A percentile compares a stretch with the other conserved stretches of the same genome.
phyloP scores from a whole-genome alignment of 2,888 invertebrate species.

The Sylvicola cinctus region DNA sequence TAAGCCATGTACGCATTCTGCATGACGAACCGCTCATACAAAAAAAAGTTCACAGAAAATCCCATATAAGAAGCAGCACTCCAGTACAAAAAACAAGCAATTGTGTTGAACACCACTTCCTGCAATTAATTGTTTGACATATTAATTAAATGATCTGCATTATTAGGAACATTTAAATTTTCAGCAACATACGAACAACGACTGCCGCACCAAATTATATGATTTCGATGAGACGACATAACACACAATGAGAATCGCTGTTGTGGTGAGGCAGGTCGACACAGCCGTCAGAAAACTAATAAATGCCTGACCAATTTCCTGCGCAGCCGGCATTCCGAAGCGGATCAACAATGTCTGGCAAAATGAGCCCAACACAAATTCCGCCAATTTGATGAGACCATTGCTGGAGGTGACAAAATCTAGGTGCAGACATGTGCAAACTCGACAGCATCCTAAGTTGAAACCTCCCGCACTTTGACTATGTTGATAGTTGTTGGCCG shows the following conservation, averaged over 20 bases:
- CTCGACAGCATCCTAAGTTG: slow-evolving; percentile 51
- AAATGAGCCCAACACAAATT: slow-evolving; percentile 57
- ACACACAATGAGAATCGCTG: slow-evolving; percentile 48
- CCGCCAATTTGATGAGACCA: slow-evolving; percentile 52
- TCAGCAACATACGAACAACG: slow-evolving; percentile 52
- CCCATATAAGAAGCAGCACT: slow-evolving; percentile 64
- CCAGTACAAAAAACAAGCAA: slow-evolving; percentile 57
- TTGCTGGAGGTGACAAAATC: slow-evolving; percentile 50
- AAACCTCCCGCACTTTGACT: slow-evolving; percentile 27
- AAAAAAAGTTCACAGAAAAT: slow-evolving; percentile 52
- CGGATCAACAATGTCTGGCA: slow-evolving; percentile 63
- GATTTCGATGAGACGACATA: slow-evolving; percentile 63
- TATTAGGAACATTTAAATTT: background rate
- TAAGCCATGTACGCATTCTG: slow-evolving; percentile 60
- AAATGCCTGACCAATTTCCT: slow-evolving; percentile 56
- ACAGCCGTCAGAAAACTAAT: slow-evolving; percentile 63
- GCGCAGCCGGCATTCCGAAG: slow-evolving; percentile 53
- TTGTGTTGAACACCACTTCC: slow-evolving; percentile 61
- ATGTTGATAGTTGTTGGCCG: background rate
- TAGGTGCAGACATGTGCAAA: slow-evolving; percentile 61
- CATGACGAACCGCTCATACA: slow-evolving; percentile 52
- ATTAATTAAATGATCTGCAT: background rate
- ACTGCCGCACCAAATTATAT: slow-evolving; percentile 52
- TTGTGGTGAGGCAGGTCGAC: slow-evolving; percentile 60
- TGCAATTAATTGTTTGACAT: slow-evolving; percentile 21